These are phyloP conservation scores for Dromas ardeola DNA, from an alignment of 2,113 vertebrate genomes.

Conservation along the genomic window DNA sequence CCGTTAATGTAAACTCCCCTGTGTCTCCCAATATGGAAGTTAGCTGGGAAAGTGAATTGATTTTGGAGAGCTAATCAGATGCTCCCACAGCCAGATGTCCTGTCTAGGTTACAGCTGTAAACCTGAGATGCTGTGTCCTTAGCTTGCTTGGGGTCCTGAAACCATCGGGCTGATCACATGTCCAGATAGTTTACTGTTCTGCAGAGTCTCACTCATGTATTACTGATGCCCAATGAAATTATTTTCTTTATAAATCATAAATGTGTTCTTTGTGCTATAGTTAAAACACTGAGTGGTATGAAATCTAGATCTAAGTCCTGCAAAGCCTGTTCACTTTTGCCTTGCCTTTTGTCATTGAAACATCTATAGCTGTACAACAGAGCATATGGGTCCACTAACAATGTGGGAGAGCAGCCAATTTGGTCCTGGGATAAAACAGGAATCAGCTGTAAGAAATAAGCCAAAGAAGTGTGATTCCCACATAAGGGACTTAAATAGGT, in stretches of 20 bases:
- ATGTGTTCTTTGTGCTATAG: not conserved
- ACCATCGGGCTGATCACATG: not conserved
- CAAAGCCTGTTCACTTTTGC: not conserved
- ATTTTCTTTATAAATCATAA: not conserved
- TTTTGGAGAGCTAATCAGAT: not conserved
- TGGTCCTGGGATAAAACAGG: conserved; percentile 12
- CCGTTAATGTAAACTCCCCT: not conserved
- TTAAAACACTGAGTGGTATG: not conserved
- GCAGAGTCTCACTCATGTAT: not conserved
- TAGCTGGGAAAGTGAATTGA: not conserved
- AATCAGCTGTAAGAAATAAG: conserved; percentile 39
- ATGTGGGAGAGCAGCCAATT: conserved; percentile 16
- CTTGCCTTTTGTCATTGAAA: not conserved
- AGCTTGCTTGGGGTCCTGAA: not conserved
- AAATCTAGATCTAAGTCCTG: not conserved
- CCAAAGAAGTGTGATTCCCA: not conserved
- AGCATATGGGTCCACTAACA: not conserved
- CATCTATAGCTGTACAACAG: not conserved
- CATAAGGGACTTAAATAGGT: conserved; percentile 3
- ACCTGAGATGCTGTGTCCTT: not conserved
- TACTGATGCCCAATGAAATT: not conserved
- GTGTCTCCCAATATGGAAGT: not conserved
- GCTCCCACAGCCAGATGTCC: not conserved
- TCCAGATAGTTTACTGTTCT: not conserved
- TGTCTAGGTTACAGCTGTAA: not conserved